Base-by-base conservation (phyloP, 2,888 invertebrate genomes). In the Leptopilina drosophilae region DNA sequence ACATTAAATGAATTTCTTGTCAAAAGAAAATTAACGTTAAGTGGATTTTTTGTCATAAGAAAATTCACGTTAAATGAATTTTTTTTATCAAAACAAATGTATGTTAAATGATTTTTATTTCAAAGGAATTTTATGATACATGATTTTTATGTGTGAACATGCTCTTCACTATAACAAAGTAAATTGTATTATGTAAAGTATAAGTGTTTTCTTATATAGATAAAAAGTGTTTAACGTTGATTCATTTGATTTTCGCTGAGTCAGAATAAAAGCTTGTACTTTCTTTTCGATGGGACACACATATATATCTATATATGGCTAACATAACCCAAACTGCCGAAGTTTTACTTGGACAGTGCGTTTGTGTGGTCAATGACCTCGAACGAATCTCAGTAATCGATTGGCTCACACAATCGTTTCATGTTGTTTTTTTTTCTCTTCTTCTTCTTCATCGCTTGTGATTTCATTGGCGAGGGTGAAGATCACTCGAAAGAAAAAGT, bases 391-490 rank as follows among this genome's bases (percentile, higher is more conserved):
- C 14, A 33, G 65, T 65, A 65, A 65, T 65, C 65, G 65, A 65
- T 65, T 65, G 46, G 40, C 33, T 40, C 65, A 40, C 40, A 40
- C 46, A 65, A 65, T 65, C 65, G 33, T 40, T 33, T 46, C 9
- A 46, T 46, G 7, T 46, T 11, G 7, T 46, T 46, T 46, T 46
- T 46, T 46, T 46, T 46, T 46, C 65, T 12, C 33, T 65, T 40
- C 33, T 65, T 40, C 33, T 65, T 33, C 4, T 14, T 42, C 65
- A 9, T 65, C 40, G 40, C 65, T 65, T 33, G 33, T 64, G 26
- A 65, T 65, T 65, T 40, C 40, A 65, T 65, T 65, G 33, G 40
- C 33, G 14, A 65, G 65, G 26, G 65, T 65, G 65, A 65, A 65
- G 40, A 40, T 40, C 65, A 65, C 40, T 65, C 33, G 65, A 65